These are phyloP conservation scores for Gymnosoma rotundatum DNA, from an alignment of 2,888 invertebrate species.

Conservation along the genomic window DNA sequence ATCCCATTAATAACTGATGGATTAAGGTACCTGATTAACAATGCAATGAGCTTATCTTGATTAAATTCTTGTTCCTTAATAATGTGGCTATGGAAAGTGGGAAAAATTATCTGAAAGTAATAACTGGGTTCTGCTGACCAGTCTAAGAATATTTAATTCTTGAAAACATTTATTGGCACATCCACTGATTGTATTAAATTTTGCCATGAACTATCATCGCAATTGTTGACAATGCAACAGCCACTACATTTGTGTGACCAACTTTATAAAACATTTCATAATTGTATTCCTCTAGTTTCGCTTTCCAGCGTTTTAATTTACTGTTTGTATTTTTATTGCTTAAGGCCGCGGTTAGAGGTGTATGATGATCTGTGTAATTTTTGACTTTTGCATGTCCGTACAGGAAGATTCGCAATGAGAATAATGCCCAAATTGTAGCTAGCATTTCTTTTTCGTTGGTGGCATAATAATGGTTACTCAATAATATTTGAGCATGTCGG, in stretches of 20 bases:
- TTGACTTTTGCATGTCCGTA: background rate
- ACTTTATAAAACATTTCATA: background rate
- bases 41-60: background rate
- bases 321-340: background rate
- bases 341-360: too few species aligned
- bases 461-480: too few species aligned
- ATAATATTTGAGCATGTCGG: too few species aligned
- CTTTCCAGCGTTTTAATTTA: background rate
- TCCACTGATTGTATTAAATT: constrained; percentile 13
- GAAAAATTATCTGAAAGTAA: background rate
- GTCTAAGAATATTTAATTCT: constrained; percentile 40
- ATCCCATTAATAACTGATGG: background rate
- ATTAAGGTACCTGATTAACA: background rate
- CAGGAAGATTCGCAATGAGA: background rate
- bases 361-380: background rate
- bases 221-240: constrained; percentile 74
- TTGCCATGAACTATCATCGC: constrained; percentile 43
- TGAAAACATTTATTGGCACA: constrained; percentile 42
- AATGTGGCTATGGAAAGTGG: too few species aligned
- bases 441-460: constrained; percentile 6
- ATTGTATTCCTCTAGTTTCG: background rate
- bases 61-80: too few species aligned
- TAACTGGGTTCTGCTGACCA: too few species aligned
- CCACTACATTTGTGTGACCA: constrained; percentile 1
- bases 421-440: background rate